Evolutionary conservation across 2,797 vertebrate species (phyloP).

Genomic region (Pseudochaenichthys georgianus): DNA sequence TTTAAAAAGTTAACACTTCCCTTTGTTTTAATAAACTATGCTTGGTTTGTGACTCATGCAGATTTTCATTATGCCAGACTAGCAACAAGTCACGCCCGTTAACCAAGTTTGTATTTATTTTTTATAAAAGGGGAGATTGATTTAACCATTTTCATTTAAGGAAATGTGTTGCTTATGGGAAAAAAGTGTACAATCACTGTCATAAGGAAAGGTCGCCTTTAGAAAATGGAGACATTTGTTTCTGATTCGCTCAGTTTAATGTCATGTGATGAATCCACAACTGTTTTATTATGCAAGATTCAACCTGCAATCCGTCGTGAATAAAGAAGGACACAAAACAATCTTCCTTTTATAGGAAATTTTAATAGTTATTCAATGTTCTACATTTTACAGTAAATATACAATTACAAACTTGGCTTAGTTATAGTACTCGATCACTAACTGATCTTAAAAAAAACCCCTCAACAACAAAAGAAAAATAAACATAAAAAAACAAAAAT

Average conservation of each 20-base stretch:
- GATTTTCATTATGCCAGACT: background rate
- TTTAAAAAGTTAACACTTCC: background rate
- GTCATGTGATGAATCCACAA: background rate
- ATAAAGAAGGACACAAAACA: slow-evolving; percentile 8
- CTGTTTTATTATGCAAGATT: background rate
- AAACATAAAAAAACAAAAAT: slow-evolving; percentile 61
- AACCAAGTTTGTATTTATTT: no score
- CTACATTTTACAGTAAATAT: slow-evolving; percentile 99
- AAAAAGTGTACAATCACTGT: background rate
- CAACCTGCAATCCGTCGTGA: background rate
- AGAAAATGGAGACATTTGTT: background rate
- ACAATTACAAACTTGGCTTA: slow-evolving; percentile 99
- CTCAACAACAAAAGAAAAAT: slow-evolving; percentile 73
- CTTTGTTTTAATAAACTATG: background rate
- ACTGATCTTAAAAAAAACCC: slow-evolving; percentile 89
- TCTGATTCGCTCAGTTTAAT: background rate
- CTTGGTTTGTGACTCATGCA: background rate
- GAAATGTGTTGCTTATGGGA: no score
- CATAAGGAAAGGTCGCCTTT: no score
- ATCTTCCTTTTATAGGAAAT: slow-evolving; percentile 90
- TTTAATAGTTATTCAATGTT: slow-evolving; percentile 99
- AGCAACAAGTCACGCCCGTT: background rate
- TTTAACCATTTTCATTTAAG: no score
- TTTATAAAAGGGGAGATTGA: no score
- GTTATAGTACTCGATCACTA: slow-evolving; percentile 97